Conservation (phyloP, 2,113 vertebrate species). For the Psammodynastes pulverulentus region DNA sequence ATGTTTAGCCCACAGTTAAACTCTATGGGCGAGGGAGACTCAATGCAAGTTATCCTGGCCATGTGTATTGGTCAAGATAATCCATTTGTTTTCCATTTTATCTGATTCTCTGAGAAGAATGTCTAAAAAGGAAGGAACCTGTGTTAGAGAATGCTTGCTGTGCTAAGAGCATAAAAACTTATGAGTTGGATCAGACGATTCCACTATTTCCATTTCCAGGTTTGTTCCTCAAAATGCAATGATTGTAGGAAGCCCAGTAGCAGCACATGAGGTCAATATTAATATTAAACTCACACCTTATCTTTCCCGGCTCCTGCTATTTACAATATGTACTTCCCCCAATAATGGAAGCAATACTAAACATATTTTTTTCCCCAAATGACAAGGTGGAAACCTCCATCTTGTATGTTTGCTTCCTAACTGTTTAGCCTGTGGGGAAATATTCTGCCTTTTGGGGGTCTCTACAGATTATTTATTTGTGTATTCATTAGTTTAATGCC, state of each 20-base stretch:
- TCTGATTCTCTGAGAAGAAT: not conserved
- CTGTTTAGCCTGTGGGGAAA: not conserved
- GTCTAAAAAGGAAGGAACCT: not conserved
- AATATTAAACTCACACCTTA: too few relatives aligned
- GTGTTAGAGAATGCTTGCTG: not conserved
- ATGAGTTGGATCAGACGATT: not conserved
- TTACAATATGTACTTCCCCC: not conserved
- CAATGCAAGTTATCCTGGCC: not conserved
- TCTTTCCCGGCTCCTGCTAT: not conserved
- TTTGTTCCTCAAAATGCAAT: not conserved
- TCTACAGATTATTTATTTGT: not conserved
- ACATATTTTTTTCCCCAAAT: not conserved
- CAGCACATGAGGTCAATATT: not conserved
- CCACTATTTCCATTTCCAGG: not conserved
- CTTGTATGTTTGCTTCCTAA: not conserved
- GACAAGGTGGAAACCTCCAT: not conserved
- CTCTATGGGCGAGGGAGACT: not conserved
- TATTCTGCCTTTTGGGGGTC: not conserved
- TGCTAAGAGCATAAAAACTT: not conserved
- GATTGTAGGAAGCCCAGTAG: not conserved
- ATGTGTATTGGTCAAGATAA: not conserved
- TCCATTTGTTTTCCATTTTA: not conserved
- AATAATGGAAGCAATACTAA: not conserved
- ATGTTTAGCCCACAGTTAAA: not conserved
- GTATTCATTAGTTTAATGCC: not conserved